Evolutionary conservation across 2,888 invertebrate species (phyloP).

Genomic region (Villa cingulata): DNA sequence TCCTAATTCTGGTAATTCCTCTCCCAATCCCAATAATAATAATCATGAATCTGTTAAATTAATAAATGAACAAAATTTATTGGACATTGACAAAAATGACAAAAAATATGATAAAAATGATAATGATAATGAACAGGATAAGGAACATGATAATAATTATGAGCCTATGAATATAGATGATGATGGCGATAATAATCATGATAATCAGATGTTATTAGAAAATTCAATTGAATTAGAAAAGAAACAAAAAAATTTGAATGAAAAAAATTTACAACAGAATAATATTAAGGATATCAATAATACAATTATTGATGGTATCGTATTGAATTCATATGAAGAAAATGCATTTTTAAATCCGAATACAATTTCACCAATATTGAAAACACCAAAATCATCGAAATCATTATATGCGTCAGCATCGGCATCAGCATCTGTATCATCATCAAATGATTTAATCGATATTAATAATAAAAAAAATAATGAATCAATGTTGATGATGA

Average conservation of each 20-base stretch:
- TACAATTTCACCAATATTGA: conserved; percentile 31
- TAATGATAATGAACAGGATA: not conserved
- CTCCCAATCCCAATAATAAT: conserved; percentile 12
- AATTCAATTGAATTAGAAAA: not conserved
- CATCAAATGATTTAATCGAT: too few species aligned
- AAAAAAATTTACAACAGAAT: not conserved
- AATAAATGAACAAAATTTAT: not conserved
- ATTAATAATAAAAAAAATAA: too few species aligned
- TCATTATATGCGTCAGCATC: not conserved
- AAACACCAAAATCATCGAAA: conserved; percentile 4
- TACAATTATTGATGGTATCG: conserved; percentile 14
- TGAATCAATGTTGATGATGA: not conserved
- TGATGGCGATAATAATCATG: not conserved
- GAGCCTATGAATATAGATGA: not conserved
- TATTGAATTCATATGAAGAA: conserved; percentile 15
- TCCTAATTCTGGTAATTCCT: conserved; percentile 16
- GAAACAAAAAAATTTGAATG: too few species aligned
- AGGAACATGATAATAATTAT: not conserved
- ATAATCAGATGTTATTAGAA: not conserved
- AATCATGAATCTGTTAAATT: too few species aligned
- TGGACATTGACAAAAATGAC: not conserved
- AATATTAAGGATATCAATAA: too few species aligned
- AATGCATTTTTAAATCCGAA: conserved; percentile 21
- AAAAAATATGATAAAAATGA: not conserved
- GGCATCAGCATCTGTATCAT: too few species aligned